Evolutionary conservation across 2,888 invertebrate genomes (phyloP).

Genomic region (Cerceris rybyensis): DNA sequence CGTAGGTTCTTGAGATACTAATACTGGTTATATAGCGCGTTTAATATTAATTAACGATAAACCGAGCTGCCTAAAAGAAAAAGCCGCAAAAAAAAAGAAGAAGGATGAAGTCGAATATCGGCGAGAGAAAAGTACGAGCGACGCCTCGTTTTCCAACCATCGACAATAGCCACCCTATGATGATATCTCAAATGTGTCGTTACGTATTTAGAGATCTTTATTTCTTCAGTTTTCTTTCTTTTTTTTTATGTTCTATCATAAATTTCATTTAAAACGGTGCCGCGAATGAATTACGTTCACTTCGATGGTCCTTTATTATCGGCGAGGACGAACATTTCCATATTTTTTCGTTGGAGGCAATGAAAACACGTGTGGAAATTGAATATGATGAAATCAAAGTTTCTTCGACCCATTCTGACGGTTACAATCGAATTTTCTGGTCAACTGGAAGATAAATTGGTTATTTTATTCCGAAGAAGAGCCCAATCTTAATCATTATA

Average conservation of each 20-base stretch:
- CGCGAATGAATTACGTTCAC: too few species aligned
- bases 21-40: constrained; percentile 1
- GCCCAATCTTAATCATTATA: too few species aligned
- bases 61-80: constrained; percentile 31
- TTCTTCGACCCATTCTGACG: too few species aligned
- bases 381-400: too few species aligned
- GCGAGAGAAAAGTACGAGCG: neutral
- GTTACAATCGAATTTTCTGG: too few species aligned
- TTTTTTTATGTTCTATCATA: neutral
- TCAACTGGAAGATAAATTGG: too few species aligned
- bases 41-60: constrained; percentile 1
- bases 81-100: constrained; percentile 19
- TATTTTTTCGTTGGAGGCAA: too few species aligned
- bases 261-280: too few species aligned
- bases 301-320: too few species aligned
- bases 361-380: too few species aligned
- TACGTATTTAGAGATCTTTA: neutral
- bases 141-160: neutral
- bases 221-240: neutral
- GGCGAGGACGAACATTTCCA: too few species aligned
- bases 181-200: neutral
- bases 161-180: neutral
- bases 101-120: neutral
- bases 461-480: too few species aligned
- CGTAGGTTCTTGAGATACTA: constrained; percentile 9